A percentile compares a stretch with the other conserved stretches of the same genome.
Conservation (phyloP, 2,113 vertebrate species). For the Ranitomeya imitator region DNA sequence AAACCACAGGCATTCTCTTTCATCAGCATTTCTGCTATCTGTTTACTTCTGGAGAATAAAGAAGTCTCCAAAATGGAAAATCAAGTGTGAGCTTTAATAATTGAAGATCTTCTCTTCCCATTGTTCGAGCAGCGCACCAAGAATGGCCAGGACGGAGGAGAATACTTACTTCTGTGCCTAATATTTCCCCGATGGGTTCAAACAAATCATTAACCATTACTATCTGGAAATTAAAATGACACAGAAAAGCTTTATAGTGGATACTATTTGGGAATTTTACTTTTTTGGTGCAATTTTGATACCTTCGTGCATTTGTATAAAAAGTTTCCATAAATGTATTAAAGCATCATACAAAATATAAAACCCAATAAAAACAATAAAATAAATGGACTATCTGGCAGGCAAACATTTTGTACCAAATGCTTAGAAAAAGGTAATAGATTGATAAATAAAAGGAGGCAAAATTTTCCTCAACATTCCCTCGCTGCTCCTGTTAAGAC, state of each 20-base stretch:
- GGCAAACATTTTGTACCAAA: too few species aligned
- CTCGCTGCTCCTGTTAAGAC: too few species aligned
- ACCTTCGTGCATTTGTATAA: too few species aligned
- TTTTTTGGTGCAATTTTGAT: not conserved
- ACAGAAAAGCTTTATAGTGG: not conserved
- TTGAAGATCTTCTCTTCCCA: slow-evolving; percentile 35
- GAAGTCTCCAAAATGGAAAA: slow-evolving; percentile 36
- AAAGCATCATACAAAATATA: too few species aligned
- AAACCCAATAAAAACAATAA: too few species aligned
- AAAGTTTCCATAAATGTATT: not conserved
- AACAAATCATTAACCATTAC: not conserved
- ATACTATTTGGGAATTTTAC: not conserved
- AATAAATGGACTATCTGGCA: too few species aligned
- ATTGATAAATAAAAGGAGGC: too few species aligned
- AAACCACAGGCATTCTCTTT: slow-evolving; percentile 52
- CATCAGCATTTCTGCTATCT: slow-evolving; percentile 54
- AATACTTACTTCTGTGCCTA: not conserved
- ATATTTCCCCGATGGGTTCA: not conserved
- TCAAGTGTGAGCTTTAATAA: slow-evolving; percentile 49
- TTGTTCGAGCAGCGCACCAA: slow-evolving; percentile 20
- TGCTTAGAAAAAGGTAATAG: too few species aligned
- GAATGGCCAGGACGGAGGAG: not conserved
- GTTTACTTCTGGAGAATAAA: slow-evolving; percentile 45
- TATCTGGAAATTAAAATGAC: not conserved
- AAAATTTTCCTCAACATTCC: too few species aligned